Evolutionary conservation across 2,113 vertebrate species (phyloP), one percentile per base, ranked within the genome.

Genomic region (Leucopsar rothschildi): DNA sequence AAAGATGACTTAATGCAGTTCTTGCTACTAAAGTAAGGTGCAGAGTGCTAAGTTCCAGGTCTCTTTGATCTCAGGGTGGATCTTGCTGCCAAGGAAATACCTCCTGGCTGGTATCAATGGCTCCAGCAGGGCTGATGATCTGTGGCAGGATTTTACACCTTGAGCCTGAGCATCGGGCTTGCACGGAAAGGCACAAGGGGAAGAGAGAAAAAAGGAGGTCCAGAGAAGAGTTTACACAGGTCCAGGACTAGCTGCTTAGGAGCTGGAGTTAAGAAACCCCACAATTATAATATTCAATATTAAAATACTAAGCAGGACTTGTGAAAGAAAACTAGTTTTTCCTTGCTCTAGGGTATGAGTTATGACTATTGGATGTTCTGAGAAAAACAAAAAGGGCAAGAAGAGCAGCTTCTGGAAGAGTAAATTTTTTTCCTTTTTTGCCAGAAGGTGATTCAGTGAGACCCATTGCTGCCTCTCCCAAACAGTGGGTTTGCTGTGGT

Each of bases 401-500:
- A 61, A 24, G 19, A 61, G 22, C 6, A 29, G 15, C 53, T 94
- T 82, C 35, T 68, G 24, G 85, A 25, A 82, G 56, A 76, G 3
- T 9, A 18, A 10, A 12, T 24, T n/a, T 21, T 64, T 25, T 35
- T 84, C 17, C 1, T 28, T 57, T 57, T 92, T 73, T 73, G 9
- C 11, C 28, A 65, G 59, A 23, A 79, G 16, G 8, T 73, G 25
- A 59, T 55, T 85, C 50, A 57, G 33, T 18, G 24, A 49, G 59
- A 20, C 6, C 27, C 1, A 0, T 12, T 3, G 1, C 22, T 65
- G 18, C 31, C 10, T 80, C 5, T 73, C 50, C 42, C 66, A 66
- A 55, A 39, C 9, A 40, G 3, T 10, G 53, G 25, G 2, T 21
- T 64, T 73, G 39, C 42, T 75, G 40, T 66, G 16, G 12, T 39